Percentiles rank a stretch among this genome's conserved stretches.
phyloP scores from a whole-genome alignment of 2,888 invertebrate genomes.

The Xanthia icteritia region DNA sequence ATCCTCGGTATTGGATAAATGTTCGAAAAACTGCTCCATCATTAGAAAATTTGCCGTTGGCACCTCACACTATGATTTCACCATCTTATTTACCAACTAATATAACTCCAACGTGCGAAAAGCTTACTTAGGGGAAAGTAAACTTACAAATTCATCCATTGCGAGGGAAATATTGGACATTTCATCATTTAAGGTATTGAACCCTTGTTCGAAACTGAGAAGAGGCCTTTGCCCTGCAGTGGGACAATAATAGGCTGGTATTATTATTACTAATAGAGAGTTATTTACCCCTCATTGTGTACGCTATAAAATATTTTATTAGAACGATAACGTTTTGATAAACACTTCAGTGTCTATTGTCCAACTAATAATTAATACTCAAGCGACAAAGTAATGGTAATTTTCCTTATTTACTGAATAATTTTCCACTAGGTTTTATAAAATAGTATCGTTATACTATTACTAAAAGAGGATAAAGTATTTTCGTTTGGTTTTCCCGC shows the following conservation, averaged over 20 bases:
- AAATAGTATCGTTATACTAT: background rate
- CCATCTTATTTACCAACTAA: background rate
- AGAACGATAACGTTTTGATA: background rate
- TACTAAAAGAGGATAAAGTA: background rate
- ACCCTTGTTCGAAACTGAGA: no score
- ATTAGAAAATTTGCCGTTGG: background rate
- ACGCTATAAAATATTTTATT: background rate
- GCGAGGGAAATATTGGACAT: background rate
- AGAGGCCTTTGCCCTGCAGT: background rate
- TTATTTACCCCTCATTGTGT: background rate
- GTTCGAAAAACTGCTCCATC: background rate
- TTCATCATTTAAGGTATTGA: background rate
- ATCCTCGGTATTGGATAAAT: background rate
- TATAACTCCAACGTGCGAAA: background rate
- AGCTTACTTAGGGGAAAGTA: background rate
- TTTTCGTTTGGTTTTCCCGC: background rate
- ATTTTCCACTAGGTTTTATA: slow-evolving; percentile 3
- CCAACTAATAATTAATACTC: background rate
- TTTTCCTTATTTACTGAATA: slow-evolving; percentile 13
- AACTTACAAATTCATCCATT: background rate
- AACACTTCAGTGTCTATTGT: background rate
- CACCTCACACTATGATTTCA: background rate
- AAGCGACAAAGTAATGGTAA: background rate
- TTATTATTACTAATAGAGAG: background rate
- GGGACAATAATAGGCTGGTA: no score